Percentiles rank a stretch among this genome's conserved stretches.
phyloP scores from a whole-genome alignment of 2,888 invertebrate species.

The Papilio gigon region DNA sequence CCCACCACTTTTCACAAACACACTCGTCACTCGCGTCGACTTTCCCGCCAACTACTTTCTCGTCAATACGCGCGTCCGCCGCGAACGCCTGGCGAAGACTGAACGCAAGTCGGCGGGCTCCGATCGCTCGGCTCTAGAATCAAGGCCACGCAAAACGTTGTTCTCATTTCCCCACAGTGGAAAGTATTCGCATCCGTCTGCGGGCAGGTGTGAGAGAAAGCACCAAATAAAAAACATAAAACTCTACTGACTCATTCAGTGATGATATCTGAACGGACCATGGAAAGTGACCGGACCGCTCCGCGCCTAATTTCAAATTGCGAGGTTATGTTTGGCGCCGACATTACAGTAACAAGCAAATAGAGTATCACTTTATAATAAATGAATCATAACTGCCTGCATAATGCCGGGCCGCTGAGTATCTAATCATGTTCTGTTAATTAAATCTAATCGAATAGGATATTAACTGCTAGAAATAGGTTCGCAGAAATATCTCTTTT shows the following conservation, averaged over 20 bases:
- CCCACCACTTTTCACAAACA: conserved; percentile 38
- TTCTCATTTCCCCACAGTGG: conserved; percentile 42
- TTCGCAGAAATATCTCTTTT: neutral
- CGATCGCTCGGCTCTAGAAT: conserved; percentile 37
- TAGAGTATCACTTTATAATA: conserved; percentile 1
- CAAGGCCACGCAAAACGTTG: conserved; percentile 42
- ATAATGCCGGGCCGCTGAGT: neutral
- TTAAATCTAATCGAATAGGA: too few relatives aligned
- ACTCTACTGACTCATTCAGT: conserved; percentile 38
- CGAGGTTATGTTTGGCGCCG: conserved; percentile 31
- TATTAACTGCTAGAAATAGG: conserved; percentile 1
- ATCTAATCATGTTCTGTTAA: neutral
- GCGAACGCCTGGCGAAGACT: conserved; percentile 37
- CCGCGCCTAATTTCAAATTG: conserved; percentile 38
- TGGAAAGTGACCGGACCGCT: conserved; percentile 41
- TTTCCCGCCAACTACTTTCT: conserved; percentile 37
- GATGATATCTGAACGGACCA: conserved; percentile 32
- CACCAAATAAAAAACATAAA: conserved; percentile 37
- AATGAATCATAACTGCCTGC: neutral
- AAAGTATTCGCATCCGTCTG: conserved; percentile 42
- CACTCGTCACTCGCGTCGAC: conserved; percentile 38
- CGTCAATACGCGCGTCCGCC: conserved; percentile 18
- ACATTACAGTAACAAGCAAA: conserved; percentile 22
- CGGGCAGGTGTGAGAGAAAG: conserved; percentile 42
- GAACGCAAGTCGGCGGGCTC: conserved; percentile 28